Conservation (phyloP, 2,797 vertebrate species). For the Anabas testudineus region DNA sequence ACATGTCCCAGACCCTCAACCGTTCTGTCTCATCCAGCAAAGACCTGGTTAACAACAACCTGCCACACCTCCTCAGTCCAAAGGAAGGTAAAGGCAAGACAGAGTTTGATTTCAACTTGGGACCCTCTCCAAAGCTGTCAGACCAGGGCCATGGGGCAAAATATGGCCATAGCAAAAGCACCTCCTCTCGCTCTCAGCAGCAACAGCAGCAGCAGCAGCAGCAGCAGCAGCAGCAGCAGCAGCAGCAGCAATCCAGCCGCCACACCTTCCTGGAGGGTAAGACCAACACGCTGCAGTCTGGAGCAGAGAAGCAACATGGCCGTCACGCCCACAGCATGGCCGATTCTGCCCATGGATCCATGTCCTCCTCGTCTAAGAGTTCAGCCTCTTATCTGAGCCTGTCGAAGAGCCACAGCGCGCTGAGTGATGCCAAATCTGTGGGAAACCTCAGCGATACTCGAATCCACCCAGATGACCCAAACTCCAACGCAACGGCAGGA, state of each 20-base stretch:
- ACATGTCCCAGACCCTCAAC: slow-evolving; percentile 90
- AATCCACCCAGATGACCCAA: slow-evolving; percentile 90
- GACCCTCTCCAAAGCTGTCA: slow-evolving; percentile 78
- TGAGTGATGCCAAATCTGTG: slow-evolving; percentile 91
- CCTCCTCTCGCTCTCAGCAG: slow-evolving; percentile 91
- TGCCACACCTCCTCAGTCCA: slow-evolving; percentile 97
- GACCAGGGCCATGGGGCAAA: slow-evolving; percentile 86
- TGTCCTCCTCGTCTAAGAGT: slow-evolving; percentile 93
- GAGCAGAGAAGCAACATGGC: slow-evolving; percentile 89
- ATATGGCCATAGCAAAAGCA: slow-evolving; percentile 85
- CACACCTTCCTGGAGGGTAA: slow-evolving; percentile 95
- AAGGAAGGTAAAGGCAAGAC: slow-evolving; percentile 94
- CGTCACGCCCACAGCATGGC: slow-evolving; percentile 93
- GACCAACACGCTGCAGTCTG: slow-evolving; percentile 93
- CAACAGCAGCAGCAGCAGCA: slow-evolving; percentile 81
- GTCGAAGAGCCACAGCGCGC: slow-evolving; percentile 94
- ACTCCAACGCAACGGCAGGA: slow-evolving; percentile 61
- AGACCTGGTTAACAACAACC: slow-evolving; percentile 94
- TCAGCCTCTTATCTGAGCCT: slow-evolving; percentile 94
- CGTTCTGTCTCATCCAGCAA: slow-evolving; percentile 91
- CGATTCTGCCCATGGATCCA: slow-evolving; percentile 90
- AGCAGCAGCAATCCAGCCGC: slow-evolving; percentile 71
- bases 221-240: slow-evolving; percentile 47
- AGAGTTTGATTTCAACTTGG: slow-evolving; percentile 95
- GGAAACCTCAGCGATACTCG: slow-evolving; percentile 94